phyloP scores from a whole-genome alignment of 1,140 invertebrate species.

The Apocrypta bakeri region DNA sequence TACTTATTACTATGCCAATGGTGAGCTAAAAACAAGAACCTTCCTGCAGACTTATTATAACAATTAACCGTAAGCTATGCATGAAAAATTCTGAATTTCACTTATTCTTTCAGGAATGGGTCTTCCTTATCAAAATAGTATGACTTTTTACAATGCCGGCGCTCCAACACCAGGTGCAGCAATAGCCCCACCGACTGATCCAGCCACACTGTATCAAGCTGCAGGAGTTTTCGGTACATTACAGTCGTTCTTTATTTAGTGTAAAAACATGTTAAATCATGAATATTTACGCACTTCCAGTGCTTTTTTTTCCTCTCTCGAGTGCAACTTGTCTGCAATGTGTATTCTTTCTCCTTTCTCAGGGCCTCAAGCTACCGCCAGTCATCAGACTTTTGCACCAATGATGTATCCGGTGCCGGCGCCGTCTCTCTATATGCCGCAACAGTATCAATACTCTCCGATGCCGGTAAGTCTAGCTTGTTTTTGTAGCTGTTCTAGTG shows the following conservation, averaged over 20 bases:
- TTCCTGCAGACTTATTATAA: too few relatives aligned
- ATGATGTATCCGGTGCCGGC: conserved; percentile 72
- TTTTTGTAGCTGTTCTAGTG: conserved; percentile 10
- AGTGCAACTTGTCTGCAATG: conserved; percentile 44
- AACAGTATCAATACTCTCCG: conserved; percentile 72
- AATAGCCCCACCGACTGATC: conserved; percentile 69
- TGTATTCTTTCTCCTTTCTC: conserved; percentile 48
- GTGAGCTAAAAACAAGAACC: conserved; percentile 63
- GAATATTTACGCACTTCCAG: conserved; percentile 16
- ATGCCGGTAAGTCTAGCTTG: conserved; percentile 68
- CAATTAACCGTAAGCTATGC: too few relatives aligned
- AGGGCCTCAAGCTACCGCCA: conserved; percentile 69
- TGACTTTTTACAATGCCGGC: conserved; percentile 76
- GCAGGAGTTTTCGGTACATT: conserved; percentile 71
- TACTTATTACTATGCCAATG: conserved; percentile 77
- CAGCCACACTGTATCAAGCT: conserved; percentile 70
- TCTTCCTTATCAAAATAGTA: conserved; percentile 77
- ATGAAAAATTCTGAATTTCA: not conserved
- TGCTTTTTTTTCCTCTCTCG: conserved; percentile 24
- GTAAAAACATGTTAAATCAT: conserved; percentile 36
- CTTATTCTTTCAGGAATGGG: conserved; percentile 66
- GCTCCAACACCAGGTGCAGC: conserved; percentile 67
- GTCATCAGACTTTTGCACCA: conserved; percentile 70
- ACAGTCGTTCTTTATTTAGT: conserved; percentile 30
- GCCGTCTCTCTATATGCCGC: conserved; percentile 72